phyloP scores from a whole-genome alignment of 2,797 vertebrate genomes.

The Lepilemur septentrionalis region DNA sequence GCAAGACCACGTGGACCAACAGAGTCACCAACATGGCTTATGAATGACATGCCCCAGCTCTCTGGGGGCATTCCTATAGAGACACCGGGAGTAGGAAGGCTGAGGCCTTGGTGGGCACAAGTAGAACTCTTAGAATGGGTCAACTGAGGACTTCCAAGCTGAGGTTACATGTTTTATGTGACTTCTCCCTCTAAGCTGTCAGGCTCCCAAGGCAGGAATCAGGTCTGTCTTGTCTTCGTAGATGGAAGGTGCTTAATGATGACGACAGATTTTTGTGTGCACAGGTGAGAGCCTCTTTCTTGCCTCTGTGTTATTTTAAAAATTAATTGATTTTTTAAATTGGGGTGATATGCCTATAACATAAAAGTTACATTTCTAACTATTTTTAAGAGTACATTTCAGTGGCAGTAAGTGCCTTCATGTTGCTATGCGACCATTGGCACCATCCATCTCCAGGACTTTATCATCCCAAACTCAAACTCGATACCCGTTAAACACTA shows the following conservation, averaged over 20 bases:
- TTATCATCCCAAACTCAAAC: background rate
- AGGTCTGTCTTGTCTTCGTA: background rate
- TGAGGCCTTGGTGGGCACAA: background rate
- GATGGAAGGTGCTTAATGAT: background rate
- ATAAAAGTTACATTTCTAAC: background rate
- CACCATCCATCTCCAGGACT: background rate
- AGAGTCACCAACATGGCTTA: background rate
- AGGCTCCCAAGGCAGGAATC: background rate
- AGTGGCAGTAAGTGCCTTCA: background rate
- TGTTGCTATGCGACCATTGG: background rate
- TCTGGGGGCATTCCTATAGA: background rate
- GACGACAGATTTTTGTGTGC: background rate
- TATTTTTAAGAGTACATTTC: background rate
- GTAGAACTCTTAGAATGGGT: background rate
- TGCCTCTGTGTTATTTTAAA: background rate
- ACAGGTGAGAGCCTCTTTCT: background rate
- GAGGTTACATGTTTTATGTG: background rate
- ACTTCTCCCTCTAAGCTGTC: background rate
- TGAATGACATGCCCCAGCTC: background rate
- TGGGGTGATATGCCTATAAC: background rate
- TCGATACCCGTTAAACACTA: background rate
- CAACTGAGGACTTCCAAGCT: background rate
- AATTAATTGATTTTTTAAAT: background rate
- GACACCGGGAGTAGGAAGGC: background rate
- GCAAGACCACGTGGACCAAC: fast-evolving